These are phyloP conservation scores for Latheticus oryzae DNA, from an alignment of 2,888 invertebrate genomes.

Conservation along the genomic window DNA sequence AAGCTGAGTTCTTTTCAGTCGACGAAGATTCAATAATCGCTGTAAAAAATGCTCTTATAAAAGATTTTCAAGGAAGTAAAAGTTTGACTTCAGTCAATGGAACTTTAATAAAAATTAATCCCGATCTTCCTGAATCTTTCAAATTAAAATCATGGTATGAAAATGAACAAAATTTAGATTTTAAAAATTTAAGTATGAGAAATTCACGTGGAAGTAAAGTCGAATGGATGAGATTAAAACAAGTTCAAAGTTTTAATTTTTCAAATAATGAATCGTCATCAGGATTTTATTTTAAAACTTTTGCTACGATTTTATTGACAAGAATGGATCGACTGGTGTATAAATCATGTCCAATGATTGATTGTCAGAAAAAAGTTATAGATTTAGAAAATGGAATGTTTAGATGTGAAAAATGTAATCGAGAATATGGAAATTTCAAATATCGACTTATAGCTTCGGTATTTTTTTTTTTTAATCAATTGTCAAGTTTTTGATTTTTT, in stretches of 20 bases:
- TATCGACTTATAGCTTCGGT: slow-evolving; percentile 86
- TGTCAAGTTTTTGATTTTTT: slow-evolving; percentile 61
- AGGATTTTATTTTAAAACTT: slow-evolving; percentile 84
- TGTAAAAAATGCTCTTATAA: slow-evolving; percentile 84
- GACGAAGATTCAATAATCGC: slow-evolving; percentile 83
- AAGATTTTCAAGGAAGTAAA: slow-evolving; percentile 79
- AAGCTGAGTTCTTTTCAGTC: slow-evolving; percentile 87
- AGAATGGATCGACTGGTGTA: slow-evolving; percentile 88
- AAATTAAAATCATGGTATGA: slow-evolving; percentile 93
- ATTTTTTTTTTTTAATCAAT: too few relatives aligned
- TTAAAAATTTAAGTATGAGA: slow-evolving; percentile 32
- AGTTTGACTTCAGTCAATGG: slow-evolving; percentile 68
- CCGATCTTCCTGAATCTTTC: slow-evolving; percentile 89
- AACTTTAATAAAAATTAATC: slow-evolving; percentile 81
- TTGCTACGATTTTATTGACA: slow-evolving; percentile 83
- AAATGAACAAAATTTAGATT: slow-evolving; percentile 73
- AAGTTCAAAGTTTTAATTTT: slow-evolving; percentile 77
- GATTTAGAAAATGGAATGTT: slow-evolving; percentile 89
- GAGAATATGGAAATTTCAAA: slow-evolving; percentile 85
- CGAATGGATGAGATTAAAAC: slow-evolving; percentile 83
- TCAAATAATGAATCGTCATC: slow-evolving; percentile 80
- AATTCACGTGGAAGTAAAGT: slow-evolving; percentile 41
- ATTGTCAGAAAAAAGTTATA: slow-evolving; percentile 95
- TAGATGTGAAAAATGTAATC: slow-evolving; percentile 95
- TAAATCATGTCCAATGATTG: slow-evolving; percentile 88